phyloP scores from a whole-genome alignment of 2,113 vertebrate genomes.

The Isichthys henryi region DNA sequence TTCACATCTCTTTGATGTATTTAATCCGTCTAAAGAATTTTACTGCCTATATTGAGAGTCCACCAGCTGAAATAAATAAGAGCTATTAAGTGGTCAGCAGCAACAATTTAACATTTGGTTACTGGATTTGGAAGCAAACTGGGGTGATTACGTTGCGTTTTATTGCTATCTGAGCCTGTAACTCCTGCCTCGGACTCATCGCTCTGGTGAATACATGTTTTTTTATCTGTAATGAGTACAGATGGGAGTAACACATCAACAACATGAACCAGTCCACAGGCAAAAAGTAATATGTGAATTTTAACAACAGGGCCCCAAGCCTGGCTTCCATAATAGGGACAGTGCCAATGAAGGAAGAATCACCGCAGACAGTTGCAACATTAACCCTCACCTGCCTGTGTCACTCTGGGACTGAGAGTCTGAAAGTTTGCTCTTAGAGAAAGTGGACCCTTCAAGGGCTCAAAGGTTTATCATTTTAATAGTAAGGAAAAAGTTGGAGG shows the following conservation, averaged over 20 bases:
- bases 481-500: neutral
- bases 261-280: slow-evolving; percentile 3
- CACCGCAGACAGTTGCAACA: neutral
- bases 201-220: neutral
- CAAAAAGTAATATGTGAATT: slow-evolving; percentile 11
- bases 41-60: neutral
- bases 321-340: neutral
- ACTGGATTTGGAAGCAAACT: neutral
- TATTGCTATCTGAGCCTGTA: neutral
- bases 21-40: neutral
- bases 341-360: neutral
- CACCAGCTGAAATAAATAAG: neutral
- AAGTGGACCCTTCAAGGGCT: neutral
- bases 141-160: neutral
- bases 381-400: neutral
- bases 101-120: neutral
- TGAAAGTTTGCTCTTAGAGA: neutral
- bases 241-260: neutral
- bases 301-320: neutral
- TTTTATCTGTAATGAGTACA: slow-evolving; percentile 9
- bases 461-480: neutral
- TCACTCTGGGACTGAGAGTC: neutral
- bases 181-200: neutral
- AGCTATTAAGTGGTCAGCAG: neutral
- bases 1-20: neutral